phyloP scores from a whole-genome alignment of 2,797 vertebrate genomes.

The Ctenosaura bakeri region DNA sequence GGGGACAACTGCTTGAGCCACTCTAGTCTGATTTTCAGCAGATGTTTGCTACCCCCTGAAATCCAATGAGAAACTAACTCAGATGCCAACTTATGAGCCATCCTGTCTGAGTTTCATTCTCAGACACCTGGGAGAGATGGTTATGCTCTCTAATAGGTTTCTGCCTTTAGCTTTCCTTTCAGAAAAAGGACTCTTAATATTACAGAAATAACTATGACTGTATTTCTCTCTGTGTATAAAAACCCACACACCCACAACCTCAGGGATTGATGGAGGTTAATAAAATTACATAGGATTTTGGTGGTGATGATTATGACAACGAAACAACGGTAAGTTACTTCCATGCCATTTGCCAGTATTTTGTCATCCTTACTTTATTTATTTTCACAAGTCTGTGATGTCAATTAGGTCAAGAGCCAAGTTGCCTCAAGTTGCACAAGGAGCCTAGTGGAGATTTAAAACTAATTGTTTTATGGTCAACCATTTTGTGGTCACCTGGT shows the following conservation, averaged over 20 bases:
- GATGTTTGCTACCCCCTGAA: slow-evolving; percentile 21
- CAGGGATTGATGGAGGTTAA: slow-evolving; percentile 3
- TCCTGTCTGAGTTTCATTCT: not conserved
- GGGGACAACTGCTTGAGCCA: rapidly evolving
- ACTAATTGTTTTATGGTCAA: not conserved
- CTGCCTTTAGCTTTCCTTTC: not conserved
- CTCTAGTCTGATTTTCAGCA: slow-evolving; percentile 48
- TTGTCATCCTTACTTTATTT: not conserved
- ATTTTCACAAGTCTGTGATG: not conserved
- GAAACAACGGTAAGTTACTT: not conserved
- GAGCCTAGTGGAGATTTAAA: not conserved
- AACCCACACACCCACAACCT: not conserved
- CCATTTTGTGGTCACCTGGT: not conserved
- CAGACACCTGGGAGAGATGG: rapidly evolving
- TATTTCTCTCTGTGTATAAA: not conserved
- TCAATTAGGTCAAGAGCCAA: not conserved
- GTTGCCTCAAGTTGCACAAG: not conserved
- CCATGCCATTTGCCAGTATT: not conserved
- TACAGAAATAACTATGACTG: not conserved
- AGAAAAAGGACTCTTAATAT: slow-evolving; percentile 34
- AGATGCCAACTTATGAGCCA: slow-evolving; percentile 5
- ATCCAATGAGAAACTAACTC: not conserved
- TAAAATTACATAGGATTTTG: no score
- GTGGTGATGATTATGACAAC: no score
- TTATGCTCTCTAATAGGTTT: slow-evolving; percentile 30